A percentile compares a stretch with the other conserved stretches of the same genome.
Evolutionary conservation across 2,888 invertebrate genomes (phyloP).

Genomic region (Hydroisotoma schaefferi): DNA sequence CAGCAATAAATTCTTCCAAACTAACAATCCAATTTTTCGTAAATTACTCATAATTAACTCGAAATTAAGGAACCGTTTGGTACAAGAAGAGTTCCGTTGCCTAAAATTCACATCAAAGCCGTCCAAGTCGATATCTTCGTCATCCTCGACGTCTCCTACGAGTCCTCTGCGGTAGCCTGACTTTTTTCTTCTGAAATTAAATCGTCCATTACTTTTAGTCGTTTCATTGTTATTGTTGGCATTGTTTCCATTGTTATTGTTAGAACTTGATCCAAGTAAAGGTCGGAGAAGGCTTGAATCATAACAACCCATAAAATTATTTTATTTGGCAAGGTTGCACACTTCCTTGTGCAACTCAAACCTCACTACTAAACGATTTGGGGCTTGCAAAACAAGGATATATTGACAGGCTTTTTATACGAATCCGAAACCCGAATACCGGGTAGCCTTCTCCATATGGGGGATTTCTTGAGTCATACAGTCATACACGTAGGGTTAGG

Average conservation of each 20-base stretch:
- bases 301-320: constrained; percentile 35
- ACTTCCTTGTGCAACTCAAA: constrained; percentile 13
- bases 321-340: constrained; percentile 16
- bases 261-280: constrained; percentile 26
- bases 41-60: constrained; percentile 12
- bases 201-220: constrained; percentile 13
- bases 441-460: no score
- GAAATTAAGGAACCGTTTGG: background rate
- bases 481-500: no score
- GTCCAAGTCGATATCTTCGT: constrained; percentile 13
- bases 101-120: background rate
- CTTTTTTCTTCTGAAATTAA: constrained; percentile 14
- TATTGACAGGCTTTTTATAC: no score
- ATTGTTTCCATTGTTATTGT: constrained; percentile 15
- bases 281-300: constrained; percentile 44
- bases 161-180: no score
- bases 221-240: constrained; percentile 17
- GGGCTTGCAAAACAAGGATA: no score
- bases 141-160: constrained; percentile 21
- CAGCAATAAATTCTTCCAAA: constrained; percentile 48
- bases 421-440: no score
- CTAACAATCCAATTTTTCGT: constrained; percentile 38
- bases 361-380: constrained; percentile 14
- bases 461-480: no score
- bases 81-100: background rate